Evolutionary conservation across 2,888 invertebrate genomes (phyloP), one percentile per base, ranked within the genome.

Genomic region (Phlogophora meticulosa): DNA sequence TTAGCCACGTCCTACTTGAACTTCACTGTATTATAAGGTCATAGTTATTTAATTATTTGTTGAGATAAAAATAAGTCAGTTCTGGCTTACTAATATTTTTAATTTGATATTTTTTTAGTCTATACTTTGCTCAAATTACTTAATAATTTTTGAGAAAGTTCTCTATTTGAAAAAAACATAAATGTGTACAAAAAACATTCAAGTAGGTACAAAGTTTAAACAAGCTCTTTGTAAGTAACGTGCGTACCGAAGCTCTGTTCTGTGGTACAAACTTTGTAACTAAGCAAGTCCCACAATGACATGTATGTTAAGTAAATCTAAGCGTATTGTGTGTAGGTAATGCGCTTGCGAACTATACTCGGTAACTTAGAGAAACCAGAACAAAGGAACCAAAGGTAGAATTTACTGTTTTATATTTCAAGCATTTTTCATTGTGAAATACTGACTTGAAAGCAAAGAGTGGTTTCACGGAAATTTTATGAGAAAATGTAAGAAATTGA

Each of bases 391-490:
- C 13, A 48, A 48, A 74, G 45, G 43, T 51, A n/a, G 28, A 61
- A 61, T 42, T 17, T 49, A 49, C 36, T 43, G 36, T 60, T 56
- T 59, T 61, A 55, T 53, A 58, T 58, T 55, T 55, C 45, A 49
- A 61, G 13, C 57, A 74, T 78, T 53, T 67, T 74, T 74, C 75
- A 67, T 67, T 49, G 43, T 74, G 49, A 78, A 67, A 67, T 58
- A 67, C 32, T 43, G 52, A 53, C 49, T 52, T 67, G 46, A 74
- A 74, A 75, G 68, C 60, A 51, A 61, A 67, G 53, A 48, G 48
- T 52, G 34, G 72, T 64, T 58, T 20, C 24, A 46, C 42, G 53
- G 52, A 42, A 56, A 56, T 52, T 72, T 56, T 64, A 63, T 59
- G 53, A 72, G 40, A 64, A 63, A 45, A 48, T 63, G 34, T 63